Evolutionary conservation across 1,140 invertebrate genomes (phyloP).

Genomic region (Leguminivora glycinivorella): DNA sequence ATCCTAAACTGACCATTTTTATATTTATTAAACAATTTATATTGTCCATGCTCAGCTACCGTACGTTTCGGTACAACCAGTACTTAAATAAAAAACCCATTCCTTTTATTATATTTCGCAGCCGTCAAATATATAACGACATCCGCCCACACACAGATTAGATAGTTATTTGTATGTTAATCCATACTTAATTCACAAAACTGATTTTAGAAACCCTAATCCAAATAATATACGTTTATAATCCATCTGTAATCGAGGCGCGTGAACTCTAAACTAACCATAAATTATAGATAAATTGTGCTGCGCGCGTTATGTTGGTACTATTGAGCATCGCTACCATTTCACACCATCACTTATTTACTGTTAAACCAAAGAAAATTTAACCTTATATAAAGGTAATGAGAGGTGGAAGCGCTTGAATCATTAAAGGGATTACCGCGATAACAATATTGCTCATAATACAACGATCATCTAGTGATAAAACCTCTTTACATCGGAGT

Average conservation of each 20-base stretch:
- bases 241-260: constrained; percentile 51
- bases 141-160: constrained; percentile 5
- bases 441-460: constrained; percentile 27
- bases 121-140: constrained; percentile 25
- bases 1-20: constrained; percentile 3
- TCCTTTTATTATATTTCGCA: constrained; percentile 16
- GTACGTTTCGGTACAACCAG: neutral
- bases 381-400: neutral
- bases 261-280: constrained; percentile 44
- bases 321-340: constrained; percentile 51
- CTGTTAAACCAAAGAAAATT: neutral
- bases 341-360: constrained; percentile 30
- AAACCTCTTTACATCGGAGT: constrained; percentile 22
- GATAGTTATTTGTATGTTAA: constrained; percentile 12
- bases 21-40: constrained; percentile 1
- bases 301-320: constrained; percentile 43
- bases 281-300: constrained; percentile 55
- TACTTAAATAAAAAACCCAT: constrained; percentile 16
- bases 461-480: constrained; percentile 25
- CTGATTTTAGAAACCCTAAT: constrained; percentile 37
- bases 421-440: constrained; percentile 20
- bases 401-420: neutral
- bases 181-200: constrained; percentile 16
- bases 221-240: constrained; percentile 48
- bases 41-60: constrained; percentile 14